Evolutionary conservation across 2,888 invertebrate genomes (phyloP).

Genomic region (Morpho achilles): DNA sequence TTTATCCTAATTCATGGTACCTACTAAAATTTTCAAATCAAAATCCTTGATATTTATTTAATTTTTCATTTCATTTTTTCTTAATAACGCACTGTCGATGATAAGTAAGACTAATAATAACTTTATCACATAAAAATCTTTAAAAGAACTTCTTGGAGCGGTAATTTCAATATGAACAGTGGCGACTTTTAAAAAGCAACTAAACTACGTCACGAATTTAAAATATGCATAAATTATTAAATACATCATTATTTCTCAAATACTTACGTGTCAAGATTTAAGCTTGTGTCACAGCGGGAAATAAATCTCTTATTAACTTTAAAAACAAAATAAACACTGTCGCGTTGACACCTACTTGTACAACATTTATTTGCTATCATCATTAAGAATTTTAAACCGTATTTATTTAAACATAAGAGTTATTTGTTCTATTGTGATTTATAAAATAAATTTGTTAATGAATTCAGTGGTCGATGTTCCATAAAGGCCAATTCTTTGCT

Average conservation of each 20-base stretch:
- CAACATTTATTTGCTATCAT: conserved; percentile 11
- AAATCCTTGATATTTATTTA: too few species aligned
- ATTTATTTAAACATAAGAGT: not conserved
- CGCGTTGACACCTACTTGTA: conserved; percentile 44
- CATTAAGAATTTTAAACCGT: not conserved
- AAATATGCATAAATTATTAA: not conserved
- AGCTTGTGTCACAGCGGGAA: conserved; percentile 41
- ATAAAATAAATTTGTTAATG: conserved; percentile 2
- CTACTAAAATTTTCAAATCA: too few species aligned
- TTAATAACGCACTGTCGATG: too few species aligned
- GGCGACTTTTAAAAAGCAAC: not conserved
- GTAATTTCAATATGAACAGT: not conserved
- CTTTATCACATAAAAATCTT: too few species aligned
- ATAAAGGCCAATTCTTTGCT: conserved; percentile 35
- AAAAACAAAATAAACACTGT: conserved; percentile 43
- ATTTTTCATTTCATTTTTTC: too few species aligned
- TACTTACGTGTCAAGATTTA: conserved; percentile 12
- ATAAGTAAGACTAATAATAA: too few species aligned
- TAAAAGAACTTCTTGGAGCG: not conserved
- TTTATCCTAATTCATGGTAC: too few species aligned
- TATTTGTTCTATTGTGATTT: not conserved
- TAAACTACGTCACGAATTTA: not conserved
- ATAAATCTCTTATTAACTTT: conserved; percentile 49
- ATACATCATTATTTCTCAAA: conserved; percentile 8
- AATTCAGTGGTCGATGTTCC: conserved; percentile 22